Percentiles rank a stretch among this genome's conserved stretches.
phyloP scores from a whole-genome alignment of 2,888 invertebrate species.

The Antheraea assamensis region DNA sequence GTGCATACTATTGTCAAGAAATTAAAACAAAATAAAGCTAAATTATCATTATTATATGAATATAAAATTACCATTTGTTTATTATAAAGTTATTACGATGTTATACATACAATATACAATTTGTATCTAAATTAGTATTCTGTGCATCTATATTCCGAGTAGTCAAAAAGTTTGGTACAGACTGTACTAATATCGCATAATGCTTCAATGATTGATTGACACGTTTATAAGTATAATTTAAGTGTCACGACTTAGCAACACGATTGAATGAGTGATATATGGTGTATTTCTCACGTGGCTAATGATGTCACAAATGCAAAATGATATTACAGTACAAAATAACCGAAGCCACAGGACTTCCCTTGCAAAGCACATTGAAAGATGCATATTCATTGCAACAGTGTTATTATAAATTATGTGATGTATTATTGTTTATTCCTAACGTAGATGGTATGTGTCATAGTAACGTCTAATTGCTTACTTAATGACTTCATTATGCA shows the following conservation, averaged over 20 bases:
- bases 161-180: too few species aligned
- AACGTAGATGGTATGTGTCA: background rate
- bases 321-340: conserved; percentile 35
- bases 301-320: conserved; percentile 44
- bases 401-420: conserved; percentile 1
- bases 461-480: background rate
- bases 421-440: conserved; percentile 2
- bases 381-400: background rate
- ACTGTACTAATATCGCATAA: conserved; percentile 26
- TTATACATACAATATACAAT: too few species aligned
- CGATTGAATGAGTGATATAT: conserved; percentile 58
- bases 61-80: too few species aligned
- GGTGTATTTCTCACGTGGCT: conserved; percentile 43
- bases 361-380: background rate
- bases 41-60: too few species aligned
- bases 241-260: conserved; percentile 60
- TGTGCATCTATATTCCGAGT: too few species aligned
- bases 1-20: too few species aligned
- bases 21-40: too few species aligned
- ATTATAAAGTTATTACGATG: too few species aligned
- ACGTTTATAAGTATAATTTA: conserved; percentile 66
- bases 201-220: conserved; percentile 61
- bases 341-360: background rate
- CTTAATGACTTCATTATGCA: conserved; percentile 3
- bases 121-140: too few species aligned